A percentile compares a stretch with the other conserved stretches of the same genome.
Evolutionary conservation across 2,888 invertebrate genomes (phyloP).

Genomic region (Heterodera filipjevi): DNA sequence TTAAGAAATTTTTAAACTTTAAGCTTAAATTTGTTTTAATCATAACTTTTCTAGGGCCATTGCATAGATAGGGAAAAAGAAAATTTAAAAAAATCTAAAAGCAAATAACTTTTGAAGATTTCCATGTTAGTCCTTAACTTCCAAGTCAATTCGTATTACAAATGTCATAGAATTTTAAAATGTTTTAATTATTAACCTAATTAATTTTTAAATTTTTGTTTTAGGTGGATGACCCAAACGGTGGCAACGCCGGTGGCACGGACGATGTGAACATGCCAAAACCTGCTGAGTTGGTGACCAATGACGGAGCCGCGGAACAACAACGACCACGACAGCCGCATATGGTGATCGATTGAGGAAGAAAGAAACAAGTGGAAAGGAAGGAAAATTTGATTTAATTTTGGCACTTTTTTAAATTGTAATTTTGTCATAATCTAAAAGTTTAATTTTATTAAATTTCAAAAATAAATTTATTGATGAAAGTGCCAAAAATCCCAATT

Average conservation of each 20-base stretch:
- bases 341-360: neutral
- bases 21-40: no score
- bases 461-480: neutral
- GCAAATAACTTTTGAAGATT: no score
- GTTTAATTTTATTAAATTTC: neutral
- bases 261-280: slow-evolving; percentile 15
- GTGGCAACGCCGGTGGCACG: slow-evolving; percentile 15
- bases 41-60: no score
- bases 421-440: neutral
- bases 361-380: neutral
- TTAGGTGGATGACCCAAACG: slow-evolving; percentile 27
- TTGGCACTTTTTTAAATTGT: slow-evolving; percentile 11
- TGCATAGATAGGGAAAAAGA: no score
- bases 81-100: no score
- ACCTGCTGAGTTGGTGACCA: neutral
- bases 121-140: no score
- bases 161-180: no score
- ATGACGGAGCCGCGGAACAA: slow-evolving; percentile 1
- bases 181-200: no score
- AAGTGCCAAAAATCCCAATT: neutral
- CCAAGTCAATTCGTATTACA: no score
- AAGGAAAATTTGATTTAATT: neutral
- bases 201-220: slow-evolving; percentile 12
- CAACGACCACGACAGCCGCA: slow-evolving; percentile 4
- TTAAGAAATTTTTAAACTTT: no score